phyloP scores from a whole-genome alignment of 2,797 vertebrate species.

The Gymnodraco acuticeps region DNA sequence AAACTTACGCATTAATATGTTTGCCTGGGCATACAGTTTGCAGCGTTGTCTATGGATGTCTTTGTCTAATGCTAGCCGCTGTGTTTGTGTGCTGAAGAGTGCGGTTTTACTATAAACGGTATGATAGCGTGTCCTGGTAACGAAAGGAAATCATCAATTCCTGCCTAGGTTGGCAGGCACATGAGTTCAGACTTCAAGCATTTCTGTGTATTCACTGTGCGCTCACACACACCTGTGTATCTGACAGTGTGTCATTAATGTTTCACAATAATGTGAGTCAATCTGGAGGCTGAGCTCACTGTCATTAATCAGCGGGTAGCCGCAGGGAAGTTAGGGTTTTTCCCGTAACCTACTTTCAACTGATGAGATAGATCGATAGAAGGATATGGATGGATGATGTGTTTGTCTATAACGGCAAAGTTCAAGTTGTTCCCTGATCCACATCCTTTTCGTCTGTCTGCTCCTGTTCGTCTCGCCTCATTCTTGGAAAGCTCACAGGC shows the following conservation, averaged over 20 bases:
- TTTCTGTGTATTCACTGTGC: neutral
- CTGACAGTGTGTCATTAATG: slow-evolving; percentile 42
- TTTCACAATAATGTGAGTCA: slow-evolving; percentile 46
- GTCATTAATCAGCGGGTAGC: slow-evolving; percentile 67
- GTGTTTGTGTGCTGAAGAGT: neutral
- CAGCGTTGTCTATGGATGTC: too few relatives aligned
- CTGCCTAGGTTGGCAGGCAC: slow-evolving; percentile 6
- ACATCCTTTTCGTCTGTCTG: slow-evolving; percentile 26
- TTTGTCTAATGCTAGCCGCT: neutral
- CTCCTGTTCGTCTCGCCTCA: slow-evolving; percentile 19
- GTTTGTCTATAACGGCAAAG: slow-evolving; percentile 41
- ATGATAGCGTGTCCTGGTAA: slow-evolving; percentile 16
- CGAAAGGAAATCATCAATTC: slow-evolving; percentile 30
- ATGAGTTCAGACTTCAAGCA: neutral
- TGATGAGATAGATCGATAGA: slow-evolving; percentile 5
- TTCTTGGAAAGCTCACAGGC: slow-evolving; percentile 46
- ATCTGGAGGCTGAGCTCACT: slow-evolving; percentile 54
- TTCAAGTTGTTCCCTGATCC: slow-evolving; percentile 48
- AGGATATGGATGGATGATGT: slow-evolving; percentile 5
- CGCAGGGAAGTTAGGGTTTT: slow-evolving; percentile 53
- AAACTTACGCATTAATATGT: too few relatives aligned
- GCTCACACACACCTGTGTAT: slow-evolving; percentile 25
- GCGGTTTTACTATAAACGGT: neutral
- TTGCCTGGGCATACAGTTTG: too few relatives aligned
- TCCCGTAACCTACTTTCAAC: slow-evolving; percentile 66